These are phyloP conservation scores for Alouatta palliata DNA, from an alignment of 2,113 vertebrate genomes.

Conservation along the genomic window DNA sequence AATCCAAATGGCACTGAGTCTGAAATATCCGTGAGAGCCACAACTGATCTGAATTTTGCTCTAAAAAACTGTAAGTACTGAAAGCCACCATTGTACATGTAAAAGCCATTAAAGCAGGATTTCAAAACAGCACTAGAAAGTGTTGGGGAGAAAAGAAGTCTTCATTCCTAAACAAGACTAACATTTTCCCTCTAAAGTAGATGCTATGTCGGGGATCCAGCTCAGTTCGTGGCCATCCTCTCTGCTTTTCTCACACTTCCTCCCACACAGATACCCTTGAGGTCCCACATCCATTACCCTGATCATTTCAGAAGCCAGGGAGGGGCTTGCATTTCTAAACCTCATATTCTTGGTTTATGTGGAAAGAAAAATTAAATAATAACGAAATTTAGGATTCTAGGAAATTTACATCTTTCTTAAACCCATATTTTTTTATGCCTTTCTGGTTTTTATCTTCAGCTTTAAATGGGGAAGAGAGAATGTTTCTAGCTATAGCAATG, in stretches of 20 bases:
- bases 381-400: neutral
- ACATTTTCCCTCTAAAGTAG: neutral
- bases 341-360: neutral
- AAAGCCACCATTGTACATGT: neutral
- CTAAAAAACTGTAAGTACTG: slow-evolving; percentile 69
- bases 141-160: neutral
- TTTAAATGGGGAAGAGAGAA: neutral
- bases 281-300: neutral
- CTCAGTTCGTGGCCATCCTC: too few relatives aligned
- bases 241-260: neutral
- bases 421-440: neutral
- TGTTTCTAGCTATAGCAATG: neutral
- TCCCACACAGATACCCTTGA: neutral
- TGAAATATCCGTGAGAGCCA: slow-evolving; percentile 60
- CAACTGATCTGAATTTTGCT: slow-evolving; percentile 48
- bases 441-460: neutral
- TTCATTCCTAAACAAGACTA: neutral
- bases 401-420: neutral
- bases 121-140: neutral
- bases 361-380: slow-evolving; percentile 27
- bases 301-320: neutral
- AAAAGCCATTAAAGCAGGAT: neutral
- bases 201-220: neutral
- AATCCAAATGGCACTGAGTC: neutral
- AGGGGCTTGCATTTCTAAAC: neutral